Conservation (phyloP, 1,140 invertebrate species). For the Wasmannia auropunctata region DNA sequence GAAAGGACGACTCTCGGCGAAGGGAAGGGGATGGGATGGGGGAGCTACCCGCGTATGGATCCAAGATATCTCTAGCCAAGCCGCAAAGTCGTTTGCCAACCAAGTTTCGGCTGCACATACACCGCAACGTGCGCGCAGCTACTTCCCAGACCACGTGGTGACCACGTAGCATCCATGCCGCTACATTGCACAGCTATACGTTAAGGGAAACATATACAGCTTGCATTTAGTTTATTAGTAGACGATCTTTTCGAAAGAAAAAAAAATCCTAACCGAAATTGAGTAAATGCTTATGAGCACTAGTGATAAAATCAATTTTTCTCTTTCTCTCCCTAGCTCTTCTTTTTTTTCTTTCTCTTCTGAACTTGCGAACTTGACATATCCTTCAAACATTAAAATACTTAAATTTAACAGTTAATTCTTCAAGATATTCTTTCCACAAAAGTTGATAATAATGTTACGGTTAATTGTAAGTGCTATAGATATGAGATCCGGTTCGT, state of each 20-base stretch:
- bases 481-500: background rate
- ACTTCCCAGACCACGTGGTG: conserved; percentile 31
- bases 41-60: conserved; percentile 32
- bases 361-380: background rate
- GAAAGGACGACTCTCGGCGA: conserved; percentile 4
- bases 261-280: background rate
- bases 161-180: conserved; percentile 36
- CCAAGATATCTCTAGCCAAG: conserved; percentile 58
- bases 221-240: conserved; percentile 70
- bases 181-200: conserved; percentile 37
- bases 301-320: no score
- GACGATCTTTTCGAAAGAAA: background rate
- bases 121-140: conserved; percentile 52
- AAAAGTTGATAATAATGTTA: background rate
- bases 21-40: background rate
- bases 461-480: background rate
- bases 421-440: background rate
- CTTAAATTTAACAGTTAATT: background rate
- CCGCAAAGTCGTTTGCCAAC: conserved; percentile 70
- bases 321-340: background rate
- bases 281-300: no score
- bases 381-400: background rate
- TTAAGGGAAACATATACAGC: background rate
- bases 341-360: background rate
- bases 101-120: conserved; percentile 62